These are phyloP conservation scores for Camponotus floridanus DNA, from an alignment of 1,140 invertebrate species.

Conservation along the genomic window DNA sequence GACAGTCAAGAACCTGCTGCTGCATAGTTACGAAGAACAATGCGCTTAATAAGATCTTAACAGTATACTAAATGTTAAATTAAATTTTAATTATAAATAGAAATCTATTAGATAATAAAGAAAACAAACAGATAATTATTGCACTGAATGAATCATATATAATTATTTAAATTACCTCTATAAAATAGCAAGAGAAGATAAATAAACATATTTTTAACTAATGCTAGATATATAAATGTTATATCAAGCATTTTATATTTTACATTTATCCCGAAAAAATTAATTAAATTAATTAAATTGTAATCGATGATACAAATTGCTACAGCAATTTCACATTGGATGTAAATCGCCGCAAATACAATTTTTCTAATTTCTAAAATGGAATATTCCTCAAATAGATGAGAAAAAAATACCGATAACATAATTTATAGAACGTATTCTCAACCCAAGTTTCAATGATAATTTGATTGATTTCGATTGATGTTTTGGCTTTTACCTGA, in stretches of 20 bases:
- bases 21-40: background rate
- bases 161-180: background rate
- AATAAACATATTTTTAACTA: background rate
- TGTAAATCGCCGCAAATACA: background rate
- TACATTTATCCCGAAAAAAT: background rate
- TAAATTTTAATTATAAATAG: background rate
- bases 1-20: background rate
- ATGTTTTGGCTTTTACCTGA: conserved; percentile 46
- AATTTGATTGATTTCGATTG: background rate
- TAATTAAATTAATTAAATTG: background rate
- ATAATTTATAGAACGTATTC: conserved; percentile 47
- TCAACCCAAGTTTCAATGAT: background rate
- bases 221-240: too few species aligned
- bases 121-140: background rate
- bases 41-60: background rate
- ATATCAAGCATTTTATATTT: background rate
- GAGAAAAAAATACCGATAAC: conserved; percentile 42
- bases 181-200: background rate
- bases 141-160: background rate
- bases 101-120: background rate
- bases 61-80: background rate
- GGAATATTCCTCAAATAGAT: conserved; percentile 70
- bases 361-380: conserved; percentile 33
- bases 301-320: background rate
- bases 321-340: background rate